Conservation (phyloP, 2,888 invertebrate species). For the Thecophora atra region DNA sequence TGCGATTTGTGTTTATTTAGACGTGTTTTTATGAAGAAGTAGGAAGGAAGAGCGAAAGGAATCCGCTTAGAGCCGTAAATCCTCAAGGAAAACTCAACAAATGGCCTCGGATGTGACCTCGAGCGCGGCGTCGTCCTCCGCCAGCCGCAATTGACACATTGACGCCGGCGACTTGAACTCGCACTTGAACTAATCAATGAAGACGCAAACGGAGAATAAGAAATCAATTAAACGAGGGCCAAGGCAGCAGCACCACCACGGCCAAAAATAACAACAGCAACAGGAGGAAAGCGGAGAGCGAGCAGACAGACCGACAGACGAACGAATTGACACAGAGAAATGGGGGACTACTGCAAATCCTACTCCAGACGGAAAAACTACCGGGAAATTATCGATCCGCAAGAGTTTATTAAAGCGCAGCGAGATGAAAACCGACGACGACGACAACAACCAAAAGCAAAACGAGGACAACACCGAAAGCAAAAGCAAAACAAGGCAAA, state of each 20-base stretch:
- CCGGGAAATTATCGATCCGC: conserved; percentile 44
- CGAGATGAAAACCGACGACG: conserved; percentile 35
- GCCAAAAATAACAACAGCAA: conserved; percentile 23
- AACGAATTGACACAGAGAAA: conserved; percentile 17
- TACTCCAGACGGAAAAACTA: conserved; percentile 43
- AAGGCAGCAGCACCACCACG: background rate
- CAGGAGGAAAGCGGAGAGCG: conserved; percentile 29
- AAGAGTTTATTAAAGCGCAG: conserved; percentile 35
- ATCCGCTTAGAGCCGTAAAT: background rate
- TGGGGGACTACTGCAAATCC: conserved; percentile 34
- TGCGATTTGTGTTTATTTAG: no score
- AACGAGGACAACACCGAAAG: conserved; percentile 41
- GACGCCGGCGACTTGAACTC: conserved; percentile 36
- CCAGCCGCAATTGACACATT: conserved; percentile 34
- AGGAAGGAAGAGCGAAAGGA: no score
- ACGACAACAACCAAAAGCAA: conserved; percentile 35
- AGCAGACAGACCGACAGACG: conserved; percentile 28
- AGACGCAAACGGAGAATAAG: conserved; percentile 22
- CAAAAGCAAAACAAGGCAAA: background rate
- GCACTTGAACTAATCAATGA: conserved; percentile 40
- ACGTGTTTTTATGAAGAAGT: no score
- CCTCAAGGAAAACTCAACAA: conserved; percentile 15
- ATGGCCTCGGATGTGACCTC: conserved; percentile 36
- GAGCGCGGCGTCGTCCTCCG: background rate
- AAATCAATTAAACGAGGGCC: conserved; percentile 32